These are phyloP conservation scores for Hypanus sabinus DNA, from an alignment of 2,113 vertebrate genomes.

Conservation along the genomic window DNA sequence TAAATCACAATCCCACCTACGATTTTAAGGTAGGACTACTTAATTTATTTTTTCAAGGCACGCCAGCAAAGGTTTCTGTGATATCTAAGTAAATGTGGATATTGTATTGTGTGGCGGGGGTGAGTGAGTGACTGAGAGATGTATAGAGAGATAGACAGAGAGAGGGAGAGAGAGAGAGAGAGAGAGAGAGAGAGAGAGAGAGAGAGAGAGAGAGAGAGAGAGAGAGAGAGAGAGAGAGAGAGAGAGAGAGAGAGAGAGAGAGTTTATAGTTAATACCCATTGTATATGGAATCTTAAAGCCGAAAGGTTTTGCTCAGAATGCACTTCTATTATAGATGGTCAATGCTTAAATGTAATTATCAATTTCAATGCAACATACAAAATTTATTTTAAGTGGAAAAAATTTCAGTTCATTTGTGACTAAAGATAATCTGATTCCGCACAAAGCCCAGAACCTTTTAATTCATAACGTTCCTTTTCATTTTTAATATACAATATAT, in stretches of 20 bases:
- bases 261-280: neutral
- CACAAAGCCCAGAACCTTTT: neutral
- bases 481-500: neutral
- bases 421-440: neutral
- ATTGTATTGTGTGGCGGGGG: neutral
- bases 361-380: neutral
- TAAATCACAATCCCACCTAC: neutral
- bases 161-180: too few species aligned
- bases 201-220: too few species aligned
- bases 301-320: neutral
- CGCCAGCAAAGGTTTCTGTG: neutral
- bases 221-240: too few species aligned
- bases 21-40: neutral
- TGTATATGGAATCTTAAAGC: neutral
- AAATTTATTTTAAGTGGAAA: neutral
- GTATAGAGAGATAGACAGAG: too few species aligned
- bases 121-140: too few species aligned
- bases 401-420: neutral
- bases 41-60: neutral
- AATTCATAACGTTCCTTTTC: neutral
- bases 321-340: neutral
- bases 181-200: too few species aligned
- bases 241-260: too few species aligned
- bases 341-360: too few species aligned
- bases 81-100: neutral